A percentile compares a stretch with the other conserved stretches of the same genome.
Conservation (phyloP, 2,113 vertebrate genomes). For the Eira barbara region DNA sequence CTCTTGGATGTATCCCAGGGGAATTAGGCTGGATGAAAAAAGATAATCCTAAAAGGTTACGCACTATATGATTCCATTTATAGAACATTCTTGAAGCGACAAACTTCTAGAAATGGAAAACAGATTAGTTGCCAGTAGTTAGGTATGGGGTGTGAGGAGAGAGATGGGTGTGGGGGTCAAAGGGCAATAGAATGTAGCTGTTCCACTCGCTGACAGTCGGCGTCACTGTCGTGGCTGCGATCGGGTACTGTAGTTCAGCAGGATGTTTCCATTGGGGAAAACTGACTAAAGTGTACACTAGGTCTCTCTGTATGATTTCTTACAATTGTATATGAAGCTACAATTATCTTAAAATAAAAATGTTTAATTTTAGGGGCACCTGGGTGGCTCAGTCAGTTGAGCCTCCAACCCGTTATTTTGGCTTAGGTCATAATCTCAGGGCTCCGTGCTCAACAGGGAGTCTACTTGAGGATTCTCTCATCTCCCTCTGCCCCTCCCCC, state of each 20-base stretch:
- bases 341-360: background rate
- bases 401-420: background rate
- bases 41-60: background rate
- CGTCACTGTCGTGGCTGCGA: background rate
- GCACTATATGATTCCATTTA: background rate
- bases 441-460: background rate
- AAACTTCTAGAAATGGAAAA: conserved; percentile 18
- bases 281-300: background rate
- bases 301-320: background rate
- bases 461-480: background rate
- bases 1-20: background rate
- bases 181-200: background rate
- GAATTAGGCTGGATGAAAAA: background rate
- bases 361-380: background rate
- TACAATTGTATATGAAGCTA: background rate
- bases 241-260: background rate
- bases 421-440: background rate
- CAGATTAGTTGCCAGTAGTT: background rate
- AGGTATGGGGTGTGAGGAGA: background rate
- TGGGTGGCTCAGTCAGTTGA: background rate
- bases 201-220: background rate
- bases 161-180: background rate
- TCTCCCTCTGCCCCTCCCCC: background rate
- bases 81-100: background rate
- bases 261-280: background rate